Conservation (phyloP, 2,888 invertebrate species). For the Ophion costatus region DNA sequence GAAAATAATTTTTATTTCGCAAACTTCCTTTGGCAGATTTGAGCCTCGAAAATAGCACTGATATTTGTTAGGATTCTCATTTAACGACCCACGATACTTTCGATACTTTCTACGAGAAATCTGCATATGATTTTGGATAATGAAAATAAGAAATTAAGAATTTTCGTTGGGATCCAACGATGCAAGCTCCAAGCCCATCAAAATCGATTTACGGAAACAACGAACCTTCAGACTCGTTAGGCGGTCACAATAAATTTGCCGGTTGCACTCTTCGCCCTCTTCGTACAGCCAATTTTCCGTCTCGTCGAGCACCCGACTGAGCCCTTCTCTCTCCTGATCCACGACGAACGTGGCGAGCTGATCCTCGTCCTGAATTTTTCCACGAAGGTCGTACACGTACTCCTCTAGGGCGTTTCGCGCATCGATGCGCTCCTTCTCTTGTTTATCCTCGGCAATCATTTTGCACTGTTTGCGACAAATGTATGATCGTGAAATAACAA, state of each 20-base stretch:
- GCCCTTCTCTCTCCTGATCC: slow-evolving; percentile 87
- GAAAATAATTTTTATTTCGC: no score
- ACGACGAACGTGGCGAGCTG: slow-evolving; percentile 90
- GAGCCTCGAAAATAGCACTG: no score
- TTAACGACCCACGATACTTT: no score
- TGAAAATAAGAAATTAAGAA: no score
- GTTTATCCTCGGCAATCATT: slow-evolving; percentile 93
- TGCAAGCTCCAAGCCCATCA: no score
- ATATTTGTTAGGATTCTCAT: no score
- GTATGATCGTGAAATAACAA: background rate
- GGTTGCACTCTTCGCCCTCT: slow-evolving; percentile 96
- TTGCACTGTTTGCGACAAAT: slow-evolving; percentile 85
- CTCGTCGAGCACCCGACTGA: slow-evolving; percentile 89
- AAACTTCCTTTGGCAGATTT: no score
- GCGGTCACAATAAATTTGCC: slow-evolving; percentile 86
- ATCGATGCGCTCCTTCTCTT: slow-evolving; percentile 97
- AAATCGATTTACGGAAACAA: background rate
- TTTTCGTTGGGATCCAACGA: no score
- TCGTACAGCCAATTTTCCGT: slow-evolving; percentile 99
- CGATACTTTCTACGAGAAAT: no score
- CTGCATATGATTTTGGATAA: no score
- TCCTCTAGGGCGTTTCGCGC: slow-evolving; percentile 99
- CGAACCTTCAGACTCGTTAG: slow-evolving; percentile 76
- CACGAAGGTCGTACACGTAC: slow-evolving; percentile 98
- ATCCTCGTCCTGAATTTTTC: slow-evolving; percentile 92